A percentile compares a stretch with the other conserved stretches of the same genome.
Conservation (phyloP, 53 echinoderm and acorn worm species). For the Holothuria scabra region DNA sequence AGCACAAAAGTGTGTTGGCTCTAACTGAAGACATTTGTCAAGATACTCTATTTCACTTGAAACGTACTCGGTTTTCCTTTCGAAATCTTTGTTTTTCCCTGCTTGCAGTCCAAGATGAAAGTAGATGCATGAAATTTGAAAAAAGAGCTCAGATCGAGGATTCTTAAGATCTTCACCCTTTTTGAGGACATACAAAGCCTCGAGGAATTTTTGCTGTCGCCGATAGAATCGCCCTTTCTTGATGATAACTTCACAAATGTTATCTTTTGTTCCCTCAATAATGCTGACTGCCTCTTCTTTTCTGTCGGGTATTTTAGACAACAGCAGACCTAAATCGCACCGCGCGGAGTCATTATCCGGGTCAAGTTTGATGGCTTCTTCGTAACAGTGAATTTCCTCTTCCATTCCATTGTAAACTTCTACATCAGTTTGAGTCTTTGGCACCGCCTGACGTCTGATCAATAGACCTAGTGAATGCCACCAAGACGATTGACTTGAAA, state of each 20-base stretch:
- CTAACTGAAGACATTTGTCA: slow-evolving; percentile 27
- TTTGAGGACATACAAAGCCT: background rate
- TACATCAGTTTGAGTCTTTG: background rate
- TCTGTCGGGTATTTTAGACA: background rate
- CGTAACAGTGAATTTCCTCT: slow-evolving; percentile 12
- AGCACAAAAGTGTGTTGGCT: background rate
- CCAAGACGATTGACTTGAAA: slow-evolving; percentile 10
- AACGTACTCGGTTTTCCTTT: background rate
- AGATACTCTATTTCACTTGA: background rate
- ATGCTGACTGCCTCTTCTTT: background rate
- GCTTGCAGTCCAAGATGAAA: background rate
- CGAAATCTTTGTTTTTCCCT: background rate
- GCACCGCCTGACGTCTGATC: background rate
- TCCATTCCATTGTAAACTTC: slow-evolving; percentile 1
- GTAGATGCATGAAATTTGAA: background rate
- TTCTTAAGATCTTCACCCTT: slow-evolving; percentile 1
- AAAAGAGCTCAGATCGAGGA: background rate
- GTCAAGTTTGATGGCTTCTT: background rate
- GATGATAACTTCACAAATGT: background rate
- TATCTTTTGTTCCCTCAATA: background rate
- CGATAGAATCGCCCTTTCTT: slow-evolving; percentile 16
- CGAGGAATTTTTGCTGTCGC: background rate
- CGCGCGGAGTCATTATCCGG: background rate
- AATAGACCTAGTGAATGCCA: slow-evolving; percentile 11
- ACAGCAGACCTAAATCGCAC: background rate